Evolutionary conservation across 2,888 invertebrate species (phyloP).

Genomic region (Caenorhabditis imperialis): DNA sequence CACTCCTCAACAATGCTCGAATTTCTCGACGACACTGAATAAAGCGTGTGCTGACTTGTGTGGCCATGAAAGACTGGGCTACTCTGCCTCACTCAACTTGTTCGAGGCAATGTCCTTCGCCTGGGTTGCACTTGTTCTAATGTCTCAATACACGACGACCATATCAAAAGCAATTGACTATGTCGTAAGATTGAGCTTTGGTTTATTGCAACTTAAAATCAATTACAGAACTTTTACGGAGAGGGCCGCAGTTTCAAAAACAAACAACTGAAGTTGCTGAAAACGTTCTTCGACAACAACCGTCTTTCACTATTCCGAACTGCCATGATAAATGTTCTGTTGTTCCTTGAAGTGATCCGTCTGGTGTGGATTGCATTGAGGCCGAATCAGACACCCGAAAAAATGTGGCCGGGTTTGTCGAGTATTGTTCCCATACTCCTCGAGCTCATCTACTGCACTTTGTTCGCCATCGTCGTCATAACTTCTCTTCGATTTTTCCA

Average conservation of each 20-base stretch:
- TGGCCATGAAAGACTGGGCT: too few relatives aligned
- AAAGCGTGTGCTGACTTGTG: too few relatives aligned
- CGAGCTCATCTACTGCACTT: constrained; percentile 31
- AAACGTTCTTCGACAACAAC: too few relatives aligned
- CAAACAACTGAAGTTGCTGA: too few relatives aligned
- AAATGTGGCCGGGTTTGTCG: neutral
- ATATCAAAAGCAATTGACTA: constrained; percentile 7
- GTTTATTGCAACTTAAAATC: too few relatives aligned
- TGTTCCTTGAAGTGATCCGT: constrained; percentile 15
- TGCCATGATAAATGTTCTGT: constrained; percentile 2
- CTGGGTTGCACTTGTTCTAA: too few relatives aligned
- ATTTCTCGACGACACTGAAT: too few relatives aligned
- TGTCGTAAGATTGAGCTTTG: constrained; percentile 1
- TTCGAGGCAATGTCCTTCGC: too few relatives aligned
- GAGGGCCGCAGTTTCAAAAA: too few relatives aligned
- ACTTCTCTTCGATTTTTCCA: constrained; percentile 29
- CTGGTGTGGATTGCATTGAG: neutral
- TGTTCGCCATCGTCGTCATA: constrained; percentile 19
- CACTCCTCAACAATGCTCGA: too few relatives aligned
- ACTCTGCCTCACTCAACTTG: too few relatives aligned
- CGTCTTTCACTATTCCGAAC: constrained; percentile 31
- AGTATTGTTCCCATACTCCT: constrained; percentile 7
- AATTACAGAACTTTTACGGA: too few relatives aligned
- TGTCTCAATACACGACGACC: constrained; percentile 18
- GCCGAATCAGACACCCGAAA: neutral